Conservation (phyloP, 2,113 vertebrate species). For the Vulpes lagopus region DNA sequence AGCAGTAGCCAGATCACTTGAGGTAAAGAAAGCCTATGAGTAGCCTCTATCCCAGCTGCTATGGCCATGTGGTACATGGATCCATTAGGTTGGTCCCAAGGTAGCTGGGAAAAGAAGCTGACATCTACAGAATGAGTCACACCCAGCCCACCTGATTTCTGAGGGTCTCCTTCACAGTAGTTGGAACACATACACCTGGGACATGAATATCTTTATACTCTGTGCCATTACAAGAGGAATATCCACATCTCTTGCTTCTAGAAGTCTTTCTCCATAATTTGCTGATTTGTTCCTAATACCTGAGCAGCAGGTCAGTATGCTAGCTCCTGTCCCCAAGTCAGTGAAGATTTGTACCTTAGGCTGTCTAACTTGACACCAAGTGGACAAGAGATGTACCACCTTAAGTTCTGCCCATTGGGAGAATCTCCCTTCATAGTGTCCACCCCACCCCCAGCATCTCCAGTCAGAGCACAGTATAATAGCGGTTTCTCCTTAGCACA, state of each 20-base stretch:
- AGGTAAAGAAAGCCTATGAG: not conserved
- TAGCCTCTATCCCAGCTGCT: not conserved
- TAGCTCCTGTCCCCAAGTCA: not conserved
- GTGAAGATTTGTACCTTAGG: not conserved
- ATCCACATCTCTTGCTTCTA: not conserved
- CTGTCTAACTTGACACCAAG: not conserved
- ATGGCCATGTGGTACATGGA: not conserved
- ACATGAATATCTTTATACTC: not conserved
- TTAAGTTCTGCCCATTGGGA: not conserved
- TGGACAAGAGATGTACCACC: not conserved
- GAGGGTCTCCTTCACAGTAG: not conserved
- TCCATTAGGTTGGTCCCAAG: not conserved
- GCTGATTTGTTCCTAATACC: not conserved
- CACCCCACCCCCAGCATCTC: not conserved
- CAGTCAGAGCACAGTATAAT: not conserved
- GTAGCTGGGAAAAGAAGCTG: not conserved
- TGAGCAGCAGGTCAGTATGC: not conserved
- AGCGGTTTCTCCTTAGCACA: not conserved
- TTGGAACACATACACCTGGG: not conserved
- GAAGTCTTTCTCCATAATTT: not conserved
- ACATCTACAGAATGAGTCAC: not conserved
- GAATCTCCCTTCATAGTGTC: not conserved
- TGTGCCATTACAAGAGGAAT: not conserved
- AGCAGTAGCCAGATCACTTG: not conserved
- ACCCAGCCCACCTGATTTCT: not conserved